phyloP scores from a whole-genome alignment of 2,113 vertebrate genomes.

The Sylvia atricapilla region DNA sequence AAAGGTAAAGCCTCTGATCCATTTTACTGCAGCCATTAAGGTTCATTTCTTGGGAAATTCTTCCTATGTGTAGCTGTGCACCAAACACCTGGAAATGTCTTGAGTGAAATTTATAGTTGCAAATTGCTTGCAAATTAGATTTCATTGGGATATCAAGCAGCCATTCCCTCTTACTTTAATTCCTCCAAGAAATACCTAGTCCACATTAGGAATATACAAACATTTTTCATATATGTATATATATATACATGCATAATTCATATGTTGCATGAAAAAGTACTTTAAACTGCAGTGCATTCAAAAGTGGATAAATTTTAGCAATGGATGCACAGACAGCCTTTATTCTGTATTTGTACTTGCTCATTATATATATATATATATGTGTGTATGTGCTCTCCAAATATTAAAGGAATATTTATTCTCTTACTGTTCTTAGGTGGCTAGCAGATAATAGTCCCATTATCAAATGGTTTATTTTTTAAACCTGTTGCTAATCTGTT shows the following conservation, averaged over 20 bases:
- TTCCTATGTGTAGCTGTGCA: background rate
- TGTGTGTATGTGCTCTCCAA: background rate
- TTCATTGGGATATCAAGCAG: background rate
- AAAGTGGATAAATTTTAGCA: background rate
- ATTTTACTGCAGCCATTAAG: background rate
- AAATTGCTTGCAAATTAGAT: background rate
- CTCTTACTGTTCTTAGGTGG: background rate
- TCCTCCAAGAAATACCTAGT: background rate
- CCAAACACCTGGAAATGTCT: background rate
- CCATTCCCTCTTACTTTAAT: background rate
- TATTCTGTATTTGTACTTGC: background rate
- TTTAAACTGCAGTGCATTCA: background rate
- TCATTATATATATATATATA: background rate
- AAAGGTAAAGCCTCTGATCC: background rate
- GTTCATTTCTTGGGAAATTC: background rate
- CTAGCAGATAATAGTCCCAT: background rate
- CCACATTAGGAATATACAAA: background rate
- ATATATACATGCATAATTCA: background rate
- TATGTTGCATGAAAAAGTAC: background rate
- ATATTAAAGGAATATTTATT: background rate
- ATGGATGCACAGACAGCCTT: background rate
- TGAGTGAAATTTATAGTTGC: background rate
- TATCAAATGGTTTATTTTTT: background rate
- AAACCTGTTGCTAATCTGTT: background rate
- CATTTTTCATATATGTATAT: background rate